Base-by-base conservation (phyloP, 2,888 invertebrate genomes). In the Agrypnus murinus region DNA sequence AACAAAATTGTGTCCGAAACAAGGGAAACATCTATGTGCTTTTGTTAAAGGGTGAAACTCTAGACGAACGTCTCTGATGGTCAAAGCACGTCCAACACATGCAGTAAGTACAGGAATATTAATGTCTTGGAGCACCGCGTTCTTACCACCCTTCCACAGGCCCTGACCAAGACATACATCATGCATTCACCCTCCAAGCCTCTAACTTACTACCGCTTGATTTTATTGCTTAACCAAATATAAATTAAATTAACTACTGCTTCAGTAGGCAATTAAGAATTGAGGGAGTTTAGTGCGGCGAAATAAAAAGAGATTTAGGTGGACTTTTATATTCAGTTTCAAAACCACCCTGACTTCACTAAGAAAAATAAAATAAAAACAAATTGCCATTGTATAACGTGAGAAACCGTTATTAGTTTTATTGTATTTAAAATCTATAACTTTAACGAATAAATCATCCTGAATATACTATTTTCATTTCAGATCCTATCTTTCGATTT, bases 201-300 rank as follows among this genome's bases (percentile, higher is more conserved):
- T 77, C 77, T 80, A 79, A 80, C 77, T 81, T 79, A 81, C 76
- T 79, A 77, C 80, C 79, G 80, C 81, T 83, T 81, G 83, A 84
- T 84, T 85, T 85, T 85, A 85, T 85, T 85, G 84, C 84, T 82
- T 81, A 81, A 82, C 84, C 83, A 84, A 84, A 84, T 84, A 85
- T 85, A 85, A 85, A 85, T 85, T 85, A 85, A 85, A 85, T 85
- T 85, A 85, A 85, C 84, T 85, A 84, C 85, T 82, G 85, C 85
- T 84, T 84, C 84, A 84, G 83, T 84, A 82, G 83, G 84, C 85
- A 84, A 85, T 85, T 85, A 84, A 84, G 84, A 84, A 84, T 84
- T 84, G 81, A 83, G 83, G 83, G 83, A 83, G 83, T 83, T 83
- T 81, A 82, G 78, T 74, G 82, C 81, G 81, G 78, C 77, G 81